Evolutionary conservation across 2,888 invertebrate species (phyloP).

Genomic region (Pedicia rivosa): DNA sequence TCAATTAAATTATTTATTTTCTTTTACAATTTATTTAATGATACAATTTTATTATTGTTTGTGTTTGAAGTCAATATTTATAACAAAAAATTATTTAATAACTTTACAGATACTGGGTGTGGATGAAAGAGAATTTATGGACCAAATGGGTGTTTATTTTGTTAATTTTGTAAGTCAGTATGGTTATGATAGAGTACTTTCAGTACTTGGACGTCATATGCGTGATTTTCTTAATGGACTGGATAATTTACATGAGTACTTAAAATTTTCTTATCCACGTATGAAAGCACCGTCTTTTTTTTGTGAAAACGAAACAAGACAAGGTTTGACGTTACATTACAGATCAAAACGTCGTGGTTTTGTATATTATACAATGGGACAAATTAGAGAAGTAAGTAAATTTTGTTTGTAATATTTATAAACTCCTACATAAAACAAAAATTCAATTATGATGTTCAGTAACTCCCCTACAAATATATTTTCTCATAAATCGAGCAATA

Average conservation of each 20-base stretch:
- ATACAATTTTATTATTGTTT: too few relatives aligned
- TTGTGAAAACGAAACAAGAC: constrained; percentile 86
- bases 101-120: constrained; percentile 62
- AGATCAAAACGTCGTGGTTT: constrained; percentile 85
- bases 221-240: constrained; percentile 89
- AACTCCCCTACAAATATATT: too few relatives aligned
- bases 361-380: constrained; percentile 93
- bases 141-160: constrained; percentile 87
- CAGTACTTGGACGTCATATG: constrained; percentile 84
- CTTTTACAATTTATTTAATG: too few relatives aligned
- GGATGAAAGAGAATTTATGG: constrained; percentile 81
- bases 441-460: too few relatives aligned
- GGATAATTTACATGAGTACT: constrained; percentile 93
- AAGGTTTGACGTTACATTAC: constrained; percentile 86
- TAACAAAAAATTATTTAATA: too few relatives aligned
- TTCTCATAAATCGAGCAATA: too few relatives aligned
- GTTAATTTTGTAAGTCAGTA: constrained; percentile 88
- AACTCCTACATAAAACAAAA: not conserved
- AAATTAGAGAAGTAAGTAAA: constrained; percentile 60
- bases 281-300: constrained; percentile 89
- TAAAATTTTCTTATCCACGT: constrained; percentile 88
- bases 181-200: constrained; percentile 82
- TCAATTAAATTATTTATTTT: too few relatives aligned
- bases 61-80: too few relatives aligned
- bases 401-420: not conserved